phyloP scores from a whole-genome alignment of 2,797 vertebrate species.

The Mormyrus hasselquistii region DNA sequence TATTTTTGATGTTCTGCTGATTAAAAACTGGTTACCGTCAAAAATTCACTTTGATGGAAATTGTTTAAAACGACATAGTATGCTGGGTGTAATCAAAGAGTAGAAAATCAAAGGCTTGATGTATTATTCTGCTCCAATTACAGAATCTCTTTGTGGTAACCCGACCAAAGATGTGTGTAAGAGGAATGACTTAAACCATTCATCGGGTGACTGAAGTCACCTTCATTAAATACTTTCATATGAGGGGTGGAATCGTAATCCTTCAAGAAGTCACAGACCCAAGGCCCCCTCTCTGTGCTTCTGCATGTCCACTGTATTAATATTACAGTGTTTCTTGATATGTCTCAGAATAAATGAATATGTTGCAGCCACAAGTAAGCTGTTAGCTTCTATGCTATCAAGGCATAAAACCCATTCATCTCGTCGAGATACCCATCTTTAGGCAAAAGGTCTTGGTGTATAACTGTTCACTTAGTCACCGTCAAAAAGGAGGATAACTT shows the following conservation, averaged over 20 bases:
- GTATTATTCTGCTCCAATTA: conserved; percentile 49
- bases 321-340: neutral
- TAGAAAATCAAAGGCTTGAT: conserved; percentile 44
- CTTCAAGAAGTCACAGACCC: neutral
- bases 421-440: neutral
- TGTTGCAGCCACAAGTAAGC: conserved; percentile 1
- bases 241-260: neutral
- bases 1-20: neutral
- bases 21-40: neutral
- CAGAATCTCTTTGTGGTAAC: conserved; percentile 35
- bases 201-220: neutral
- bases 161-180: conserved; percentile 23
- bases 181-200: neutral
- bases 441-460: neutral
- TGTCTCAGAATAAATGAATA: neutral
- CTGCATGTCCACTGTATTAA: neutral
- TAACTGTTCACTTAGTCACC: neutral
- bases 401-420: neutral
- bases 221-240: neutral
- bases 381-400: neutral
- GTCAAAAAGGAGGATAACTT: neutral
- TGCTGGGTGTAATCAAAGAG: neutral
- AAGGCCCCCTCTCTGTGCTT: neutral
- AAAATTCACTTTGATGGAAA: conserved; percentile 4
- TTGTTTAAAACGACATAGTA: neutral